Percentiles rank a stretch among this genome's conserved stretches.
phyloP scores from a whole-genome alignment of 2,888 invertebrate genomes.

The Drosophila recens region DNA sequence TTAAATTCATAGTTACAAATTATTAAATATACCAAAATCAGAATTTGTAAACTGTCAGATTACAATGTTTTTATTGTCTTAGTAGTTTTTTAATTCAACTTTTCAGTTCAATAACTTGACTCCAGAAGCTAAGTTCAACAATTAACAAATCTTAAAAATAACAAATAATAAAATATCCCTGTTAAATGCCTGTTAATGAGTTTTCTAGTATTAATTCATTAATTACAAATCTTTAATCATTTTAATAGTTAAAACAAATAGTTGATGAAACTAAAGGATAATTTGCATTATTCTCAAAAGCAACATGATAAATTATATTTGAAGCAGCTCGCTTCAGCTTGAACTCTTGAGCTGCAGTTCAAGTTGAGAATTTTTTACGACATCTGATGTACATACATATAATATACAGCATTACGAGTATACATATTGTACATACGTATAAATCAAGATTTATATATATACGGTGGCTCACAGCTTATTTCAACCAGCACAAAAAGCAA shows the following conservation, averaged over 20 bases:
- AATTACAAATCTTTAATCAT: neutral
- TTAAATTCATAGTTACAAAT: too few species aligned
- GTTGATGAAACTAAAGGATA: neutral
- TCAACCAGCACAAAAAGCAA: too few species aligned
- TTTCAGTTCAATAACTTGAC: neutral
- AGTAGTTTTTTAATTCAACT: neutral
- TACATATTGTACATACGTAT: neutral
- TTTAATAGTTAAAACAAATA: neutral
- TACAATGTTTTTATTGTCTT: neutral
- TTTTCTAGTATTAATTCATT: neutral
- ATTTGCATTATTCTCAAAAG: neutral
- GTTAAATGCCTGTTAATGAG: too few species aligned
- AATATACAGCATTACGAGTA: neutral
- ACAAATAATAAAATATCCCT: neutral
- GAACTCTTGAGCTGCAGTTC: neutral
- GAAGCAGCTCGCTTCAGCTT: neutral
- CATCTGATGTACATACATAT: neutral
- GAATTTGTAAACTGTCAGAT: neutral
- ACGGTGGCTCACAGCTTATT: too few species aligned
- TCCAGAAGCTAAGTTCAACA: neutral
- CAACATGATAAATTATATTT: neutral
- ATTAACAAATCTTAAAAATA: neutral
- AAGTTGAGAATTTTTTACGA: conserved; percentile 7
- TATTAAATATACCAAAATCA: neutral
- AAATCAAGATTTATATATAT: neutral